A percentile compares a stretch with the other conserved stretches of the same genome.
phyloP scores from a whole-genome alignment of 2,113 vertebrate species.

The Archilochus colubris region DNA sequence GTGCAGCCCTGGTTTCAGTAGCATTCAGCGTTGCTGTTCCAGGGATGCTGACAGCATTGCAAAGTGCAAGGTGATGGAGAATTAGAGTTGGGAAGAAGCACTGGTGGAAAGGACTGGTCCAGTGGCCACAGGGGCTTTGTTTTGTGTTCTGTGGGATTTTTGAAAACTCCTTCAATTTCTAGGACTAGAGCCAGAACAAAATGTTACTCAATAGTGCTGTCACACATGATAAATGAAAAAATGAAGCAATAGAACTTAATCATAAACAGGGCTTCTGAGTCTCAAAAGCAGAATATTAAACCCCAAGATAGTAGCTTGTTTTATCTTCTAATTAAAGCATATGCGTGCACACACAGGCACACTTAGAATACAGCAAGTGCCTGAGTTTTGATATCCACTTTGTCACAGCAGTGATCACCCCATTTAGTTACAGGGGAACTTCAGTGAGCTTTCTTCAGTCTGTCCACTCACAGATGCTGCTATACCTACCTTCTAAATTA shows the following conservation, averaged over 20 bases:
- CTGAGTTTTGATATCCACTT: background rate
- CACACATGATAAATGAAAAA: background rate
- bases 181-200: background rate
- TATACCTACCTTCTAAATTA: background rate
- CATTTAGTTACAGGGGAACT: background rate
- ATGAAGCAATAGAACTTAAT: background rate
- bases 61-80: background rate
- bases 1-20: background rate
- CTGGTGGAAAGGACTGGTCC: background rate
- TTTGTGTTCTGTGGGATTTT: background rate
- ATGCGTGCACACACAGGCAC: fast-evolving
- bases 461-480: background rate
- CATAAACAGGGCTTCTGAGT: background rate
- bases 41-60: background rate
- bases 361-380: background rate
- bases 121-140: background rate
- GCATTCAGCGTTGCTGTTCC: background rate
- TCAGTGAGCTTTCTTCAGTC: background rate
- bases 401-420: background rate
- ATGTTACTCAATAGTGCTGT: background rate
- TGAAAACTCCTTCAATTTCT: background rate
- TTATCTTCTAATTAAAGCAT: background rate
- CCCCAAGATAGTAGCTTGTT: background rate
- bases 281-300: background rate
- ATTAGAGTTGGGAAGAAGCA: background rate